Conservation (phyloP, 2,888 invertebrate species). For the Xanthostigma xanthostigma region DNA sequence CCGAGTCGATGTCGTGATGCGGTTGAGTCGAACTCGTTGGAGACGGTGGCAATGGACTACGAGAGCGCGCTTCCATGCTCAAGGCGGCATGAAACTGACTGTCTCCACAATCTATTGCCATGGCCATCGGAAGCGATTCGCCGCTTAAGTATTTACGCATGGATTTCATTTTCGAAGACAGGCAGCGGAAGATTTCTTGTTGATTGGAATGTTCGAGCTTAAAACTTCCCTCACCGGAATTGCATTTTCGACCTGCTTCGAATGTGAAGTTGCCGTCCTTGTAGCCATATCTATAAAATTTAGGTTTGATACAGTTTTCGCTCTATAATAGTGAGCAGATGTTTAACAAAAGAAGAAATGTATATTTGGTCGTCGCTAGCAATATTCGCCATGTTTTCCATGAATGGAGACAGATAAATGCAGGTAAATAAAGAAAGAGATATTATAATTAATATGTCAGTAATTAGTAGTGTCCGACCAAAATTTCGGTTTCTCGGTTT, state of each 20-base stretch:
- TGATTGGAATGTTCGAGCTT: conserved; percentile 68
- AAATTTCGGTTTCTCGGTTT: no score
- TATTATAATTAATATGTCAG: no score
- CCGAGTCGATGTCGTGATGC: conserved; percentile 29
- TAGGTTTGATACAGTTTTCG: no score
- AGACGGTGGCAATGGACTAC: conserved; percentile 63
- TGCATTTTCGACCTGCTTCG: conserved; percentile 76
- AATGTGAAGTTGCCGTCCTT: conserved; percentile 75
- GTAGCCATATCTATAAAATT: conserved; percentile 46
- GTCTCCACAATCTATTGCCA: conserved; percentile 51
- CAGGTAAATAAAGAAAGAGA: no score
- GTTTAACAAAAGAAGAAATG: no score
- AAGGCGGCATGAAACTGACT: conserved; percentile 57
- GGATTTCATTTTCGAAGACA: conserved; percentile 70
- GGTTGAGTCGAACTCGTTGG: conserved; percentile 23
- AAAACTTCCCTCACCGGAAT: conserved; percentile 72
- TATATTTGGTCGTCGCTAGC: no score
- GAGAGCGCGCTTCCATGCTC: conserved; percentile 68
- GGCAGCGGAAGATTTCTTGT: conserved; percentile 67
- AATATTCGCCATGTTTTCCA: no score
- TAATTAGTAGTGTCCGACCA: no score
- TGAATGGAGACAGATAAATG: no score
- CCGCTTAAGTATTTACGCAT: conserved; percentile 72
- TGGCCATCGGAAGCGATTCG: conserved; percentile 37
- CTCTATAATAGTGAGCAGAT: no score